Evolutionary conservation across 2,888 invertebrate genomes (phyloP), one percentile per base, ranked within the genome.

Genomic region (Ellobium chinense): DNA sequence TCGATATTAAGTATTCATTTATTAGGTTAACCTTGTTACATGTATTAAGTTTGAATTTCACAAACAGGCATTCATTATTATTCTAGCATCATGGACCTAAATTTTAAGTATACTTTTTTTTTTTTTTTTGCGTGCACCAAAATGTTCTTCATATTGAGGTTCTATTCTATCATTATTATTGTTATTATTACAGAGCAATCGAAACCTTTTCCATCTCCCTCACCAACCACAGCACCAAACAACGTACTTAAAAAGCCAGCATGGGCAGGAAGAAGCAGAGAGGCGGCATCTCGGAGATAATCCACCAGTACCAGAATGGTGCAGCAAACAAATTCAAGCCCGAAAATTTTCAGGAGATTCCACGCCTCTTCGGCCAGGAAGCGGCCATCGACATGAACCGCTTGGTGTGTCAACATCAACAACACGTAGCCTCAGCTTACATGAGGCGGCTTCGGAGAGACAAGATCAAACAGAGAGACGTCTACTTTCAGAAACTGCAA

Each of bases 301-400:
- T 65, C 9, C 70, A 70, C 14, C 27, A 37, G 46, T 46, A 70
- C 54, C 46, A 70, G 14, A 70, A 14, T 24, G 27, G 29, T 2
- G n/a, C n/a, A 9, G 14, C 70, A 2, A 24, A 12, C 4, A 39
- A 70, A 34, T 58, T 73, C 34, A 56, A 34, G 34, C 73, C 73
- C 12, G 73, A 73, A 34, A 58, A 58, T 27, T 73, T 46, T 24
- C 58, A 31, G 34, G 73, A 73, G 18, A 73, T 73, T 27, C 34
- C 73, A 24, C 56, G 73, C 18, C 9, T 73, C 29, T 60, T 73
- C 31, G 73, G 73, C 4, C 60, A 27, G 2, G 34, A 27, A 18
- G 56, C 60, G 12, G 27, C 73, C 60, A 73, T 73, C 60, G 73
- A 73, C 73, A 73, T 73, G 73, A 73, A 73, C 31, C 73, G 73